These are phyloP conservation scores for Apteryx mantelli DNA, from an alignment of 2,113 vertebrate genomes.

Conservation along the genomic window DNA sequence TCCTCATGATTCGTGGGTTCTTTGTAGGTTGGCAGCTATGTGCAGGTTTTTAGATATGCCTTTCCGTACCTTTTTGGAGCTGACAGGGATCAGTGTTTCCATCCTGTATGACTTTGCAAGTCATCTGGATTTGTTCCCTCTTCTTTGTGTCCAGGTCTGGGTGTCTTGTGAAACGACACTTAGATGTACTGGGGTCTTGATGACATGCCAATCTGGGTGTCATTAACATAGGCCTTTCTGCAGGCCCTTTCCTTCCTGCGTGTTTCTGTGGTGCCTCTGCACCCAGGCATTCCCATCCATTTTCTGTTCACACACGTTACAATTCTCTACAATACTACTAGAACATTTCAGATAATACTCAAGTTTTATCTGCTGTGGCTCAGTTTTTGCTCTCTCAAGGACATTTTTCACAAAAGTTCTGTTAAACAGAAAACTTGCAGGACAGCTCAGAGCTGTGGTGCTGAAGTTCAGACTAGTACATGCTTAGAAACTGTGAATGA, in stretches of 20 bases:
- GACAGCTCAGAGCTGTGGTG: not conserved
- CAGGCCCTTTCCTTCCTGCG: not conserved
- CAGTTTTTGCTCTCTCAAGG: not conserved
- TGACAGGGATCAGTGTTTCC: not conserved
- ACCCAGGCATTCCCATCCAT: not conserved
- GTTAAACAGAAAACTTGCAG: not conserved
- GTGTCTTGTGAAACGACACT: not conserved
- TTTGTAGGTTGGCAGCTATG: not conserved
- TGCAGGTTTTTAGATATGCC: not conserved
- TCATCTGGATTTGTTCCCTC: not conserved
- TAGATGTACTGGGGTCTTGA: not conserved
- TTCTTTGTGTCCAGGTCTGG: not conserved
- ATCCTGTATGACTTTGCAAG: not conserved
- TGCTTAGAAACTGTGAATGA: not conserved
- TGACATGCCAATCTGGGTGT: not conserved
- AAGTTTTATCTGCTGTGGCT: not conserved
- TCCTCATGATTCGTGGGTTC: not conserved
- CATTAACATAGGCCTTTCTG: not conserved
- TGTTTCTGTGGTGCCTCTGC: not conserved
- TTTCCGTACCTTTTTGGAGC: not conserved
- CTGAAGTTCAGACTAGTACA: not conserved
- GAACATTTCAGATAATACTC: not conserved
- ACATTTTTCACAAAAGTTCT: not conserved
- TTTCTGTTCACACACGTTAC: rapidly evolving
- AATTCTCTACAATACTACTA: not conserved